Evolutionary conservation across 2,797 vertebrate species (phyloP).

Genomic region (Phrynocephalus guinanensis): DNA sequence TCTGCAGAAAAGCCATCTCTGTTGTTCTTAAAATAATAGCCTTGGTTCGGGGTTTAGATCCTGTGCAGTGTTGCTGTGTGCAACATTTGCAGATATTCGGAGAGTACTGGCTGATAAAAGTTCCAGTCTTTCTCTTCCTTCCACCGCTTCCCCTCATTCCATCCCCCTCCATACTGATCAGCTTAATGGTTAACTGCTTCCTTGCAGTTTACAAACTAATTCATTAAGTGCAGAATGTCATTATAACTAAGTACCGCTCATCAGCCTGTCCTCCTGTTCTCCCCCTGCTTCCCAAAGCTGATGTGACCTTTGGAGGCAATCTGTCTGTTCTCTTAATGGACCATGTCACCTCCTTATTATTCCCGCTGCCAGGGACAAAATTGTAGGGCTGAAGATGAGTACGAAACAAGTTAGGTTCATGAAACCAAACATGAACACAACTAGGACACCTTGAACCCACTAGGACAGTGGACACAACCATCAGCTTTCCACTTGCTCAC

Average conservation of each 20-base stretch:
- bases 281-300: not conserved
- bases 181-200: slow-evolving; percentile 30
- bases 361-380: not conserved
- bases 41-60: not conserved
- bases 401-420: not conserved
- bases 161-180: not conserved
- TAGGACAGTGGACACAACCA: no score
- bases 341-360: not conserved
- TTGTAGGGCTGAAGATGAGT: not conserved
- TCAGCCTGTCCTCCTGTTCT: not conserved
- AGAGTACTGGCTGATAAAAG: not conserved
- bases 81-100: not conserved
- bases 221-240: slow-evolving; percentile 36
- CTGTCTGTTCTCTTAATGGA: slow-evolving; percentile 5
- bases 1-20: no score
- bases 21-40: not conserved
- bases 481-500: not conserved
- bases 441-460: no score
- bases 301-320: slow-evolving; percentile 27
- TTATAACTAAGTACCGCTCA: slow-evolving; percentile 13
- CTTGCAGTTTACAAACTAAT: slow-evolving; percentile 31
- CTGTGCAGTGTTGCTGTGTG: not conserved
- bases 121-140: no score
- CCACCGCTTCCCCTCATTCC: no score
- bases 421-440: not conserved